phyloP scores from a whole-genome alignment of 2,797 vertebrate species.

The Cyprinella venusta region DNA sequence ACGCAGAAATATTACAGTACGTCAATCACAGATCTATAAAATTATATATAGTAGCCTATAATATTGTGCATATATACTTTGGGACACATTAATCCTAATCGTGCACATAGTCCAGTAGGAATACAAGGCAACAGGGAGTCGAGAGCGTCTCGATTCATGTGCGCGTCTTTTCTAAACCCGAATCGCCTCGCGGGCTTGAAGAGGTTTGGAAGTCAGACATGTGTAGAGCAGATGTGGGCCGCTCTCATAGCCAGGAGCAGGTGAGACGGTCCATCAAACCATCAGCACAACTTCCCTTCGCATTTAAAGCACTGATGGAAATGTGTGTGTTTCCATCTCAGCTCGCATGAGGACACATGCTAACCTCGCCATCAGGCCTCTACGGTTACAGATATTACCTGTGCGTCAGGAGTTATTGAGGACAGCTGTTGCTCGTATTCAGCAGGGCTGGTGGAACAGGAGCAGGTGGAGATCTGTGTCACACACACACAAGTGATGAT shows the following conservation, averaged over 20 bases:
- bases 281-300: background rate
- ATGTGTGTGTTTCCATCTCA: background rate
- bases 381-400: conserved; percentile 67
- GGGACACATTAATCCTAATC: background rate
- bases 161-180: conserved; percentile 1
- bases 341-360: conserved; percentile 33
- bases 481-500: conserved; percentile 1
- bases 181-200: conserved; percentile 22
- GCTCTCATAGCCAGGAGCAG: conserved; percentile 8
- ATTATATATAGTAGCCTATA: background rate
- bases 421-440: conserved; percentile 75
- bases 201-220: conserved; percentile 6
- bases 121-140: background rate
- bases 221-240: conserved; percentile 37
- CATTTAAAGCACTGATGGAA: conserved; percentile 2
- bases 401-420: conserved; percentile 67
- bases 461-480: conserved; percentile 71
- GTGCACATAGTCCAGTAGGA: background rate
- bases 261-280: conserved; percentile 13
- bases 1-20: no score
- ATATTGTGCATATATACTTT: background rate
- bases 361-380: conserved; percentile 68
- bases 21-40: background rate
- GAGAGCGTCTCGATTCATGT: background rate
- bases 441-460: conserved; percentile 60